phyloP scores from a whole-genome alignment of 1,140 invertebrate species.

The Halictus rubicundus region DNA sequence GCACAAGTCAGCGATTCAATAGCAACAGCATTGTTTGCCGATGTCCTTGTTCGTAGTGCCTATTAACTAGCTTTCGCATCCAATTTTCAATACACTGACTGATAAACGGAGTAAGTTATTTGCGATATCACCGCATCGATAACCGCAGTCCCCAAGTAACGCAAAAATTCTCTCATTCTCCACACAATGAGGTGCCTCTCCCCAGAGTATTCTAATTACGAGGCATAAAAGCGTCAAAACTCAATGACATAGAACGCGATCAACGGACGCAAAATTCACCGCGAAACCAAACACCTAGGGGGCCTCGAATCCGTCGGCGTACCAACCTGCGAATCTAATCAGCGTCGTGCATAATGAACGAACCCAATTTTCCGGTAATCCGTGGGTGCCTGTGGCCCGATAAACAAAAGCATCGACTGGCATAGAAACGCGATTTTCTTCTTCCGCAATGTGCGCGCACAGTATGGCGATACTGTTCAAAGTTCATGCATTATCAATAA shows the following conservation, averaged over 20 bases:
- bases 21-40: too few relatives aligned
- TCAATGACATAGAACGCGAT: background rate
- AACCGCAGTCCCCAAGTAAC: too few relatives aligned
- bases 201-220: background rate
- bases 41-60: too few relatives aligned
- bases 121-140: too few relatives aligned
- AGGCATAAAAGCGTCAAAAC: background rate
- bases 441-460: background rate
- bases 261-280: background rate
- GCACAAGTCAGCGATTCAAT: too few relatives aligned
- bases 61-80: too few relatives aligned
- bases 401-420: background rate
- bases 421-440: background rate
- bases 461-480: background rate
- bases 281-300: slow-evolving; percentile 1
- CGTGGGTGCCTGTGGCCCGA: background rate
- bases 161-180: background rate
- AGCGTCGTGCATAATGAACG: slow-evolving; percentile 3
- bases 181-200: background rate
- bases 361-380: slow-evolving; percentile 4
- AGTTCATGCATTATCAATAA: too few relatives aligned
- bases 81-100: too few relatives aligned
- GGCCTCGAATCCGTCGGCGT: background rate
- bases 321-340: slow-evolving; percentile 3
- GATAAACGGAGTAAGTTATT: too few relatives aligned